Conservation (phyloP, 2,113 vertebrate species). For the Sisor rabdophorus region DNA sequence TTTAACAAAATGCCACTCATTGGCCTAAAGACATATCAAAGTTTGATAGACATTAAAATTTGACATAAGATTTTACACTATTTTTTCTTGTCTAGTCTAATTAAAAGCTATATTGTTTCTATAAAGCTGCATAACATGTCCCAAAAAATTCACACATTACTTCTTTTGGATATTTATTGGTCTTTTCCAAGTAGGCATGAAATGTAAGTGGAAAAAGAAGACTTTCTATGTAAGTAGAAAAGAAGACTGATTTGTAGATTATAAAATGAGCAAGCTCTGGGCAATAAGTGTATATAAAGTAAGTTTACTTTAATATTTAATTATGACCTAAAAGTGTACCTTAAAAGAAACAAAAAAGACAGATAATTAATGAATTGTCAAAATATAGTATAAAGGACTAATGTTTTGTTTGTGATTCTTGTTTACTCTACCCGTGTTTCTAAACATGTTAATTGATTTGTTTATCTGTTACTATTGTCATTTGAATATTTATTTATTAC, state of each 20-base stretch:
- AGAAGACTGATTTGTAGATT: neutral
- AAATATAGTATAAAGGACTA: neutral
- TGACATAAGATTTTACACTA: neutral
- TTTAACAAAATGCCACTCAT: neutral
- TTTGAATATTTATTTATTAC: constrained; percentile 47
- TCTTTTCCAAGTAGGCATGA: no score
- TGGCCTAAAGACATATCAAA: neutral
- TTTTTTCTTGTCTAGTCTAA: neutral
- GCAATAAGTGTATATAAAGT: neutral
- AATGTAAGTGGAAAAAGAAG: no score
- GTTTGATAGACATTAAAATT: neutral
- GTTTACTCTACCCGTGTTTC: neutral
- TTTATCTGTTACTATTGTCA: constrained; percentile 46
- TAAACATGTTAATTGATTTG: constrained; percentile 37
- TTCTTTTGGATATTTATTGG: no score
- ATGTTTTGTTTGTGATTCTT: neutral
- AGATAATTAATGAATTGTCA: neutral
- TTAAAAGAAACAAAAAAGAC: neutral
- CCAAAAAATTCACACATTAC: no score
- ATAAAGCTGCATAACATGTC: neutral
- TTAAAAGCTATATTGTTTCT: neutral
- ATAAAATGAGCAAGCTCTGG: neutral
- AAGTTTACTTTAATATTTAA: neutral
- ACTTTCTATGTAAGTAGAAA: no score
- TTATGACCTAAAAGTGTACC: neutral